These are phyloP conservation scores for Enteromius fasciolatus DNA, from an alignment of 2,797 vertebrate genomes.

Conservation along the genomic window DNA sequence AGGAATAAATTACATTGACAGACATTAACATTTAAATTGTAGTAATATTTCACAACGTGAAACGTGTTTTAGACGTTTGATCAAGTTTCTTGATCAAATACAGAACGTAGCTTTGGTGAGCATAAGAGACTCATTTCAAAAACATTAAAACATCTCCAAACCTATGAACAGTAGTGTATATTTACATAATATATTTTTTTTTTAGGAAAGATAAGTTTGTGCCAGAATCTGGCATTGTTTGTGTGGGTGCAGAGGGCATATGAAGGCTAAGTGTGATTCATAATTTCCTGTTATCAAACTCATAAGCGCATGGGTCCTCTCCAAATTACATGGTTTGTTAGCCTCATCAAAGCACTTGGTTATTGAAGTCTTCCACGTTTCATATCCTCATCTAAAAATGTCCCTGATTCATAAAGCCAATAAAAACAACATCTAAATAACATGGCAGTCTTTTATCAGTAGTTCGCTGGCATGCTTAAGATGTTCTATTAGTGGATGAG, in stretches of 20 bases:
- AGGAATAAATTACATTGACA: not conserved
- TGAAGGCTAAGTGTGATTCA: slow-evolving; percentile 34
- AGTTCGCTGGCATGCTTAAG: not conserved
- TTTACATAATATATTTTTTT: slow-evolving; percentile 1
- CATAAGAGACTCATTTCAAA: not conserved
- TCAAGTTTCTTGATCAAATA: not conserved
- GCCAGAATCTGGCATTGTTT: slow-evolving; percentile 1
- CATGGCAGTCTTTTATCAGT: slow-evolving; percentile 11
- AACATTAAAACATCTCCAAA: slow-evolving; percentile 8
- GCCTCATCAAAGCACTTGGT: slow-evolving; percentile 19
- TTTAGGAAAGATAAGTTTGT: not conserved
- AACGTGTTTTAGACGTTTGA: not conserved
- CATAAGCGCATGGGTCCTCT: slow-evolving; percentile 13
- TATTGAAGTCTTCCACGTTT: slow-evolving; percentile 28
- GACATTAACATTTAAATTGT: not conserved
- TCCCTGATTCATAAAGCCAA: not conserved
- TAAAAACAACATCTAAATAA: slow-evolving; percentile 15
- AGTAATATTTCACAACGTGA: not conserved
- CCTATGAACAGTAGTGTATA: not conserved
- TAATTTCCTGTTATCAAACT: slow-evolving; percentile 26
- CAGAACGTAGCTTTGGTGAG: not conserved
- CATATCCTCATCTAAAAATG: slow-evolving; percentile 2
- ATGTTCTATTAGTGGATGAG: slow-evolving; percentile 13
- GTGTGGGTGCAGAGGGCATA: slow-evolving; percentile 23
- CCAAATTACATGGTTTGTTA: slow-evolving; percentile 52